phyloP scores from a whole-genome alignment of 37 sponge, comb jelly and placozoan genomes.

The Ianthella basta region DNA sequence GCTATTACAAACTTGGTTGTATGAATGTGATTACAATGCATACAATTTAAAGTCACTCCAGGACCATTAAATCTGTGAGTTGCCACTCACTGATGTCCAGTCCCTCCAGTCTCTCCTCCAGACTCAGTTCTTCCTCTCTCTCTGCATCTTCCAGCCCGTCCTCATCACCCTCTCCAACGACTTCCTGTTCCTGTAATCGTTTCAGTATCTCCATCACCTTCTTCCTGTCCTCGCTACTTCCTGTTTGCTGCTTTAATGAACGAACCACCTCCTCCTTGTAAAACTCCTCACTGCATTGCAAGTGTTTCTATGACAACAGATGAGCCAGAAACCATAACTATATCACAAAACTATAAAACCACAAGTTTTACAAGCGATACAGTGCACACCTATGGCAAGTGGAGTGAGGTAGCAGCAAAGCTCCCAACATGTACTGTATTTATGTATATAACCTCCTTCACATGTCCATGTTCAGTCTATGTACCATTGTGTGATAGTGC shows the following conservation, averaged over 20 bases:
- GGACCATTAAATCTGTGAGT: not conserved
- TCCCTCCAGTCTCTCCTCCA: conserved; percentile 68
- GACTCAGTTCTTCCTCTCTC: conserved; percentile 14
- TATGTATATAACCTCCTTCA: too few species aligned
- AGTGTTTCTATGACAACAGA: conserved; percentile 59
- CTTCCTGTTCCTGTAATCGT: conserved; percentile 27
- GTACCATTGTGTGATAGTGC: too few species aligned
- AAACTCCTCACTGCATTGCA: conserved; percentile 80
- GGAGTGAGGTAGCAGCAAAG: too few species aligned
- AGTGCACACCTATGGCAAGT: too few species aligned
- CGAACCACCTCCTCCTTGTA: conserved; percentile 71
- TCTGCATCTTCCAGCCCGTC: not conserved
- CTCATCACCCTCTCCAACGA: not conserved
- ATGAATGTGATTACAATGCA: too few species aligned
- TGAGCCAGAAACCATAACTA: too few species aligned
- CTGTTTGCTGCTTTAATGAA: conserved; percentile 48
- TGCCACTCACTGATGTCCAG: conserved; percentile 62
- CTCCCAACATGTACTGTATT: too few species aligned
- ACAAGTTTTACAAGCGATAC: too few species aligned
- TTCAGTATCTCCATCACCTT: conserved; percentile 66
- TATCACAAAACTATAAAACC: too few species aligned
- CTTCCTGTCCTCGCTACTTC: conserved; percentile 56
- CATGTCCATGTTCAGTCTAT: too few species aligned
- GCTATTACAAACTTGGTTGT: too few species aligned
- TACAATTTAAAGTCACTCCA: too few species aligned